Evolutionary conservation across 2,888 invertebrate genomes (phyloP).

Genomic region (Alentia gelatinosa): DNA sequence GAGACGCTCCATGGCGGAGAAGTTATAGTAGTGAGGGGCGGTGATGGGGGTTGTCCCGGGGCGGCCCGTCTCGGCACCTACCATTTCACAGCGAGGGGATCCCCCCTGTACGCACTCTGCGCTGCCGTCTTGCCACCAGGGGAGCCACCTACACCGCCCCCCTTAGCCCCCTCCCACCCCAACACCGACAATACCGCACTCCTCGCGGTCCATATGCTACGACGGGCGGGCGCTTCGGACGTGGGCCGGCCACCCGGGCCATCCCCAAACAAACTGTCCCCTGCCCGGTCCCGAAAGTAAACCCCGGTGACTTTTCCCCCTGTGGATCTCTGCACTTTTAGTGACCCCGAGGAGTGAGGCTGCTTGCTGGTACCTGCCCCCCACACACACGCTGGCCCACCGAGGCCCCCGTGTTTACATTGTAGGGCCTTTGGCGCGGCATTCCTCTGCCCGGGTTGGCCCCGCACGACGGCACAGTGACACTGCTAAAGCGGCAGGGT

Average conservation of each 20-base stretch:
- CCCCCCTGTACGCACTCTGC: background rate
- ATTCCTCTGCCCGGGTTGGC: background rate
- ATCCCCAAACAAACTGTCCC: slow-evolving; percentile 28
- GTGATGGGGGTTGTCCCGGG: background rate
- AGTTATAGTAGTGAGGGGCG: background rate
- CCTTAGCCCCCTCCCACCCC: background rate
- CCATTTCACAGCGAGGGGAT: slow-evolving; percentile 14
- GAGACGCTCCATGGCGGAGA: slow-evolving; percentile 24
- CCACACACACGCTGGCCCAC: background rate
- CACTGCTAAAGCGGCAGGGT: too few species aligned
- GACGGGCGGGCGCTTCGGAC: too few species aligned
- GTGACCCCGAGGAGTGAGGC: background rate
- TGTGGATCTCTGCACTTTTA: slow-evolving; percentile 33
- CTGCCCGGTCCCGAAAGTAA: background rate
- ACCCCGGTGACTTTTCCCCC: background rate
- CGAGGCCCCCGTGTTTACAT: background rate
- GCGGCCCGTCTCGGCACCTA: slow-evolving; percentile 6
- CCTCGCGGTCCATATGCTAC: background rate
- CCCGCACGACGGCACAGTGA: too few species aligned
- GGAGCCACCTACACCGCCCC: background rate
- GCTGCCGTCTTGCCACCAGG: background rate
- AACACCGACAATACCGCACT: background rate
- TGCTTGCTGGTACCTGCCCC: background rate
- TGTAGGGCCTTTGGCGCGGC: background rate
- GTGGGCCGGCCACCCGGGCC: background rate